Percentiles rank a stretch among this genome's conserved stretches.
Evolutionary conservation across 2,797 vertebrate species (phyloP).

Genomic region (Myotis daubentonii): DNA sequence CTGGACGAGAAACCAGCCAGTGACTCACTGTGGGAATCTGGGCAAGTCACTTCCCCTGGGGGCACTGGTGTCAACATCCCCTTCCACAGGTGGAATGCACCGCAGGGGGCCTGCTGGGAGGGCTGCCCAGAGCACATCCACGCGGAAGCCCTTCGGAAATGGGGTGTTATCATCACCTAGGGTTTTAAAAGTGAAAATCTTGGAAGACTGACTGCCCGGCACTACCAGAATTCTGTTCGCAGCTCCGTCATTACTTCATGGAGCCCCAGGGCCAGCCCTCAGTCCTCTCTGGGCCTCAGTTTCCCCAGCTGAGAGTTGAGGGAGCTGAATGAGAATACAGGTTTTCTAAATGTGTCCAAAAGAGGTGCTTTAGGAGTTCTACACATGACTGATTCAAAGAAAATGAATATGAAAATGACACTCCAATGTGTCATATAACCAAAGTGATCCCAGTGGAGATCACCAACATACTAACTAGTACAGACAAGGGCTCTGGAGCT

Average conservation of each 20-base stretch:
- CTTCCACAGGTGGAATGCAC: background rate
- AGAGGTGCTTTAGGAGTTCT: background rate
- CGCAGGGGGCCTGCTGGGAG: background rate
- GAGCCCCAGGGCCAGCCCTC: background rate
- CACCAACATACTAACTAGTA: background rate
- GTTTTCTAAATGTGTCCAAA: conserved; percentile 20
- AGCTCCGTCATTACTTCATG: background rate
- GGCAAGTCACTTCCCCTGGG: background rate
- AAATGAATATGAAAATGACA: background rate
- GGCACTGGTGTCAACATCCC: background rate
- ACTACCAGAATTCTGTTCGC: background rate
- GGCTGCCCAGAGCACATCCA: background rate
- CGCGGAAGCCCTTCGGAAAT: background rate
- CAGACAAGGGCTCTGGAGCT: background rate
- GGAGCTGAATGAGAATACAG: background rate
- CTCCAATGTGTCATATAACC: background rate
- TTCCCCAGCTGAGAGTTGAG: background rate
- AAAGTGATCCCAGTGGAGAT: background rate
- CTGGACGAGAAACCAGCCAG: background rate
- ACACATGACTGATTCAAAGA: background rate
- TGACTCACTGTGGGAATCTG: background rate
- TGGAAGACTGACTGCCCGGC: background rate
- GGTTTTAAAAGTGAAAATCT: background rate
- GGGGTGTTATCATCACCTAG: background rate
- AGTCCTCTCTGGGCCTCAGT: background rate